Evolutionary conservation across 1,140 invertebrate genomes (phyloP).

Genomic region (Monochamus saltuarius): DNA sequence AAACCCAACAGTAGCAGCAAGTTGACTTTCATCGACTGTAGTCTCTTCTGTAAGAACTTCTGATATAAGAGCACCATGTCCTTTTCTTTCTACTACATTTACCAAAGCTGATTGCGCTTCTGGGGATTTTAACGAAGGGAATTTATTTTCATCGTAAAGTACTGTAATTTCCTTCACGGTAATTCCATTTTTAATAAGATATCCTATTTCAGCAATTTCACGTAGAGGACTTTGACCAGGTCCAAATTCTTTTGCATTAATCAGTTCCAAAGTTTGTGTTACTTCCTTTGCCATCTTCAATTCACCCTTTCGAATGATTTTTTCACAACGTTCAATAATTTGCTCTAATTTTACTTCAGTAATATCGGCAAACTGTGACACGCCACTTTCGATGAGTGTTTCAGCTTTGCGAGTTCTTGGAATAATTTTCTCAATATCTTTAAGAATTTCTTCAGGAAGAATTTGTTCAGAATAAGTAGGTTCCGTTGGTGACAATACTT

Average conservation of each 20-base stretch:
- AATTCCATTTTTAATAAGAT: conserved; percentile 72
- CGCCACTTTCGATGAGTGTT: conserved; percentile 45
- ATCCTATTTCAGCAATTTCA: conserved; percentile 79
- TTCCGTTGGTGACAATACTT: conserved; percentile 58
- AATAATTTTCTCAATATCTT: conserved; percentile 54
- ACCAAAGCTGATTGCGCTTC: conserved; percentile 80
- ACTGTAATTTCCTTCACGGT: conserved; percentile 75
- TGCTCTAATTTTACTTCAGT: conserved; percentile 56
- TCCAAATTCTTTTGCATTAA: conserved; percentile 76
- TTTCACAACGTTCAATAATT: conserved; percentile 59
- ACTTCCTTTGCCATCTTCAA: conserved; percentile 68
- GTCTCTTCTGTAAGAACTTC: conserved; percentile 78
- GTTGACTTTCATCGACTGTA: conserved; percentile 69
- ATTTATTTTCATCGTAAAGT: conserved; percentile 74
- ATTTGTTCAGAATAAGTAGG: conserved; percentile 61
- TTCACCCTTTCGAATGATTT: conserved; percentile 60
- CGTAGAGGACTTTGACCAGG: conserved; percentile 73
- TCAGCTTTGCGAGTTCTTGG: conserved; percentile 48
- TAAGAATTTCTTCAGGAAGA: conserved; percentile 57
- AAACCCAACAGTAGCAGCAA: conserved; percentile 77
- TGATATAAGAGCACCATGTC: conserved; percentile 74
- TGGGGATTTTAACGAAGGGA: conserved; percentile 73
- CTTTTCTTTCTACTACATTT: conserved; percentile 77
- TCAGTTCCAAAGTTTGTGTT: conserved; percentile 69
- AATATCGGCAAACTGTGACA: conserved; percentile 52